Evolutionary conservation across 2,797 vertebrate genomes (phyloP).

Genomic region (Melanotaenia boesemani): DNA sequence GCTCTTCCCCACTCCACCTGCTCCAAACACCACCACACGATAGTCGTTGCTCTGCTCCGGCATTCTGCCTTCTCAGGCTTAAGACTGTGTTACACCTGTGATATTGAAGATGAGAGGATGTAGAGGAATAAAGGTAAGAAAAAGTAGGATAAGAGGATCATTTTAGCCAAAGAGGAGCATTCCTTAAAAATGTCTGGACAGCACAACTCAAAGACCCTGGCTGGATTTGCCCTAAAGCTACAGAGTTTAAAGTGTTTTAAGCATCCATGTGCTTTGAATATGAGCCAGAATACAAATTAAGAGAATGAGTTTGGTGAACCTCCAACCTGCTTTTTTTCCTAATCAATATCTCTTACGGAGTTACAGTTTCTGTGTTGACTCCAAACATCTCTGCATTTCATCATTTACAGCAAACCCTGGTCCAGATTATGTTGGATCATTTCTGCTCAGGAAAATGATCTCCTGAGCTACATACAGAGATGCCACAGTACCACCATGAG

Average conservation of each 20-base stretch:
- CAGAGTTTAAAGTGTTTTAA: conserved; percentile 31
- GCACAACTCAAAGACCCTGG: conserved; percentile 11
- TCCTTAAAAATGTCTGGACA: conserved; percentile 1
- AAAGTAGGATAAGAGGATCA: conserved; percentile 1
- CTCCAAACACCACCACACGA: conserved; percentile 96
- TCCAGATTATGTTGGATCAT: conserved; percentile 2
- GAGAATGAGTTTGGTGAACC: conserved; percentile 56
- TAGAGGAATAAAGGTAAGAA: neutral
- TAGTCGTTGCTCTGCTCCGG: conserved; percentile 98
- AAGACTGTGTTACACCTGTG: conserved; percentile 79
- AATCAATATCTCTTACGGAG: conserved; percentile 49
- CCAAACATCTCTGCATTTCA: conserved; percentile 26
- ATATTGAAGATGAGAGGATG: conserved; percentile 37
- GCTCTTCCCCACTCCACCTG: conserved; percentile 96
- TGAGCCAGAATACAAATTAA: conserved; percentile 64
- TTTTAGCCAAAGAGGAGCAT: conserved; percentile 10
- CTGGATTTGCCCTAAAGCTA: conserved; percentile 6
- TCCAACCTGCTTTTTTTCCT: conserved; percentile 63
- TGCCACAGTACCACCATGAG: neutral
- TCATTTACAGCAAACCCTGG: conserved; percentile 42
- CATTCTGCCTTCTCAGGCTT: conserved; percentile 85
- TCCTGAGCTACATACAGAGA: neutral
- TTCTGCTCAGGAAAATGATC: neutral
- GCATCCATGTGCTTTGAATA: conserved; percentile 39
- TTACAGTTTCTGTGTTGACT: conserved; percentile 48